These are phyloP conservation scores for Orius insidiosus DNA, from an alignment of 1,140 invertebrate genomes.

Conservation along the genomic window DNA sequence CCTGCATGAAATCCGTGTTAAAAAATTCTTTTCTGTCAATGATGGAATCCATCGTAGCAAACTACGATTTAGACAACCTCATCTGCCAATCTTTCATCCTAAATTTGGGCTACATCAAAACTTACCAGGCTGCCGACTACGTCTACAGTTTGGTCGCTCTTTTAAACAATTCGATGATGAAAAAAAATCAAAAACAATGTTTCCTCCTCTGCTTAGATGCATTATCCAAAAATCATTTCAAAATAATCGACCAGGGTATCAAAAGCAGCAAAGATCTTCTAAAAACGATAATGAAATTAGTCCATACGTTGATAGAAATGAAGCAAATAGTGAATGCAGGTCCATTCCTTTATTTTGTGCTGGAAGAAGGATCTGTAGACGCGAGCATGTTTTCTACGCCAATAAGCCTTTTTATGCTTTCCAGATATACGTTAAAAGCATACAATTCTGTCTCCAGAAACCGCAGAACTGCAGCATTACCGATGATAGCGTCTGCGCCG, in stretches of 20 bases:
- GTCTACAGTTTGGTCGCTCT: conserved; percentile 65
- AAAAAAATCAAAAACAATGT: conserved; percentile 22
- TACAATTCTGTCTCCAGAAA: conserved; percentile 44
- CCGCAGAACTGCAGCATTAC: conserved; percentile 37
- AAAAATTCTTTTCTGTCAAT: conserved; percentile 57
- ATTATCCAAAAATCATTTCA: conserved; percentile 34
- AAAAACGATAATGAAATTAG: conserved; percentile 56
- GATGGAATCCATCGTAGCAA: conserved; percentile 56
- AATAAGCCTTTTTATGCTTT: conserved; percentile 53
- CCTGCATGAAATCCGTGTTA: conserved; percentile 72
- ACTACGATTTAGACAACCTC: conserved; percentile 60
- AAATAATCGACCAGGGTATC: conserved; percentile 48
- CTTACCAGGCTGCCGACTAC: conserved; percentile 65
- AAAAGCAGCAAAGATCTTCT: conserved; percentile 56
- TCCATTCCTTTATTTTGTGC: conserved; percentile 72
- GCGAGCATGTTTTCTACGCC: conserved; percentile 51
- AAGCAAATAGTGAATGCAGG: conserved; percentile 69
- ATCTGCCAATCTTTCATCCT: conserved; percentile 58
- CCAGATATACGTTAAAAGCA: conserved; percentile 59
- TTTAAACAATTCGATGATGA: conserved; percentile 35
- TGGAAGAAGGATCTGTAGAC: conserved; percentile 53
- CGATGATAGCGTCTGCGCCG: conserved; percentile 40
- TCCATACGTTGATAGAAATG: conserved; percentile 63
- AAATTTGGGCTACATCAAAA: conserved; percentile 52
- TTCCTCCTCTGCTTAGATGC: conserved; percentile 21